A percentile compares a stretch with the other conserved stretches of the same genome.
phyloP scores from a whole-genome alignment of 2,888 invertebrate genomes.

The Coleophora flavipennella region DNA sequence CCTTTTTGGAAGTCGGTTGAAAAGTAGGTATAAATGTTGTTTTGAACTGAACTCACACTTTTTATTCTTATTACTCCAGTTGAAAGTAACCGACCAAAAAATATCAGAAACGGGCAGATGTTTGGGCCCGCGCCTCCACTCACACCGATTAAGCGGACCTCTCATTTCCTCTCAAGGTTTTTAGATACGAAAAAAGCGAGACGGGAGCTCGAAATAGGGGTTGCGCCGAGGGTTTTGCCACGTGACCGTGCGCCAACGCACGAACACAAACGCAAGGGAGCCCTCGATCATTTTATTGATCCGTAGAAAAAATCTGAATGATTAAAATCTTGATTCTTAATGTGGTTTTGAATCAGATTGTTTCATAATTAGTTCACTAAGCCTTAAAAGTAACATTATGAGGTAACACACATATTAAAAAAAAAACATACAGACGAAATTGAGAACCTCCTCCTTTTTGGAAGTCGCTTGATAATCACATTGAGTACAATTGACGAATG shows the following conservation, averaged over 20 bases:
- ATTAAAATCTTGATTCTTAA: slow-evolving; percentile 28
- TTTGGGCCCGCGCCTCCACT: slow-evolving; percentile 48
- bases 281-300: slow-evolving; percentile 61
- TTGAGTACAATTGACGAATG: too few relatives aligned
- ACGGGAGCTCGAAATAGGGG: slow-evolving; percentile 45
- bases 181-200: slow-evolving; percentile 23
- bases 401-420: too few relatives aligned
- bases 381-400: too few relatives aligned
- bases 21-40: too few relatives aligned
- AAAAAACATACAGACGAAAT: too few relatives aligned
- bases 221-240: slow-evolving; percentile 51
- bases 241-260: slow-evolving; percentile 54
- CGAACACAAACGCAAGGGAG: slow-evolving; percentile 31
- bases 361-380: background rate
- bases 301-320: slow-evolving; percentile 41
- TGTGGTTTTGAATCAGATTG: slow-evolving; percentile 10
- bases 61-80: slow-evolving; percentile 40
- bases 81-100: slow-evolving; percentile 48
- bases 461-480: too few relatives aligned
- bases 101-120: slow-evolving; percentile 60
- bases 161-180: slow-evolving; percentile 19
- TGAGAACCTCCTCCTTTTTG: too few relatives aligned
- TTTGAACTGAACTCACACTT: too few relatives aligned
- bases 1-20: too few relatives aligned
- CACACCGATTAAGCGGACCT: slow-evolving; percentile 24